A percentile compares a stretch with the other conserved stretches of the same genome.
Evolutionary conservation across 1,140 invertebrate genomes (phyloP).

Genomic region (Eubasilissa regina): DNA sequence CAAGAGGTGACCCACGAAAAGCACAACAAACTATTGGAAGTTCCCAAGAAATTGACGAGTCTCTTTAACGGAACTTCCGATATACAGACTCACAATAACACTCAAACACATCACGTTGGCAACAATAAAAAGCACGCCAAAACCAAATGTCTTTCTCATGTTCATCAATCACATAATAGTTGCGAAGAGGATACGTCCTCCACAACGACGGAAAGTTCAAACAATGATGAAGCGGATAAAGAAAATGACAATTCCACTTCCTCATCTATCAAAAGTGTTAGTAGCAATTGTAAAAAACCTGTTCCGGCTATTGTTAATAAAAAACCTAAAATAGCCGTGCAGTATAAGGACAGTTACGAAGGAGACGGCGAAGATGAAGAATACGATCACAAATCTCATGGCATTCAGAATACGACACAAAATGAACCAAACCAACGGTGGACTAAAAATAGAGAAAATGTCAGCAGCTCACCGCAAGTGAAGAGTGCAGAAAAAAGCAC

Average conservation of each 20-base stretch:
- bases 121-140: constrained; percentile 54
- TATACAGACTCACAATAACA: constrained; percentile 32
- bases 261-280: constrained; percentile 47
- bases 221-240: constrained; percentile 59
- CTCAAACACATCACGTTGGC: constrained; percentile 38
- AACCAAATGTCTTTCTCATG: constrained; percentile 49
- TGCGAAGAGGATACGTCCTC: constrained; percentile 59
- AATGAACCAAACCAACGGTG: constrained; percentile 51
- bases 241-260: constrained; percentile 59
- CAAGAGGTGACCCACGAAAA: constrained; percentile 49
- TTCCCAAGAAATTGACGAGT: constrained; percentile 51
- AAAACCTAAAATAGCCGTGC: constrained; percentile 52
- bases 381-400: constrained; percentile 57
- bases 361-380: constrained; percentile 61
- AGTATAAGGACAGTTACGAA: constrained; percentile 59
- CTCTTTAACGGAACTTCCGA: constrained; percentile 39
- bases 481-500: constrained; percentile 39
- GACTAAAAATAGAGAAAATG: constrained; percentile 56
- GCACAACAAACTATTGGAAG: constrained; percentile 49
- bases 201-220: constrained; percentile 59
- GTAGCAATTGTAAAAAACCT: constrained; percentile 45
- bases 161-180: constrained; percentile 50
- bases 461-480: constrained; percentile 20
- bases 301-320: constrained; percentile 25
- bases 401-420: constrained; percentile 32